These are phyloP conservation scores for Dipodomys ordii DNA, from an alignment of 2,113 vertebrate species.

Conservation along the genomic window DNA sequence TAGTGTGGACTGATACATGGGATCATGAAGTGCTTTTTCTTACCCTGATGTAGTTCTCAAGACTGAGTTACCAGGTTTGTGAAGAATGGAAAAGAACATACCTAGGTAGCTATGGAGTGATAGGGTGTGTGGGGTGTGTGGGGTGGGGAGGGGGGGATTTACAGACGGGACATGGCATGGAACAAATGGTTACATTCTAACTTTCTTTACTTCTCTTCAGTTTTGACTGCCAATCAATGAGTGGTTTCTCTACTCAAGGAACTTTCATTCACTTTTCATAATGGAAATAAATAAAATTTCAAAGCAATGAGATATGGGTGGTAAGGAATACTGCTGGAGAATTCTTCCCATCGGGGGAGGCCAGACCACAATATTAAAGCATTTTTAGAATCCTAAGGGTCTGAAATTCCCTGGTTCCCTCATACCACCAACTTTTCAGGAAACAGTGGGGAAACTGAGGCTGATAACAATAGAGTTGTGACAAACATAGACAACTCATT, in stretches of 20 bases:
- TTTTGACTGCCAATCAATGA: not conserved
- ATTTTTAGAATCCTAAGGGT: not conserved
- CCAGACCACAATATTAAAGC: not conserved
- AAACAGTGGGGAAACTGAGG: not conserved
- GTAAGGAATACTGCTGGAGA: not conserved
- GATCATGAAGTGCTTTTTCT: not conserved
- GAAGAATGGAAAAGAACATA: not conserved
- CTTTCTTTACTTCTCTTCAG: not conserved
- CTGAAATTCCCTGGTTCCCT: not conserved
- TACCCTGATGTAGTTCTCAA: too few relatives aligned
- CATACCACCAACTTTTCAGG: not conserved
- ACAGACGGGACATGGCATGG: too few relatives aligned
- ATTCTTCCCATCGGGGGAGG: not conserved
- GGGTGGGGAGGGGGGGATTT: not conserved
- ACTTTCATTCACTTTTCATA: slow-evolving; percentile 29
- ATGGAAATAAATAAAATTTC: not conserved
- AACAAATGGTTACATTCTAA: not conserved
- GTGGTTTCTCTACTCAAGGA: slow-evolving; percentile 25
- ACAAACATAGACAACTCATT: not conserved
- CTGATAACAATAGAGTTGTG: not conserved
- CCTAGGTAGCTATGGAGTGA: too few relatives aligned
- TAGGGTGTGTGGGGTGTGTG: too few relatives aligned
- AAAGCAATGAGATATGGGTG: too few relatives aligned
- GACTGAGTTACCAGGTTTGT: not conserved
- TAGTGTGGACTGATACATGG: not conserved